Percentiles rank a stretch among this genome's conserved stretches.
Conservation (phyloP, 2,888 invertebrate genomes). For the Capitulum mitella region DNA sequence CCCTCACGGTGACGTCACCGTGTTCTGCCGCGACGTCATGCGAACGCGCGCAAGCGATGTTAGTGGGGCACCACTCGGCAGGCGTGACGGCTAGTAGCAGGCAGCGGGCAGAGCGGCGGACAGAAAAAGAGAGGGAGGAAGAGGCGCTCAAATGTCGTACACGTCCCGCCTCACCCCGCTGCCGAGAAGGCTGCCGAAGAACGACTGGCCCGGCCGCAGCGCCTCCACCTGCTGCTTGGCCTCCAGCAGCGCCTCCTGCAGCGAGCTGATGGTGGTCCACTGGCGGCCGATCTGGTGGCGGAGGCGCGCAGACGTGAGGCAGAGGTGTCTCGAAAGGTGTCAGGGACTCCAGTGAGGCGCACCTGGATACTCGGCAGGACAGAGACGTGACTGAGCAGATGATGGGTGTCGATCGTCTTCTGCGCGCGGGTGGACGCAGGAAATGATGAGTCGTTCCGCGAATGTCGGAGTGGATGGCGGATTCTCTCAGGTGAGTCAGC, state of each 20-base stretch:
- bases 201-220: background rate
- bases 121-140: background rate
- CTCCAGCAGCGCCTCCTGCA: slow-evolving; percentile 18
- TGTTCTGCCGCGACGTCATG: too few relatives aligned
- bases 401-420: too few relatives aligned
- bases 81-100: background rate
- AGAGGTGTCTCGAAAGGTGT: too few relatives aligned
- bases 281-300: background rate
- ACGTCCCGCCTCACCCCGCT: slow-evolving; percentile 11
- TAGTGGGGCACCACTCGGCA: background rate
- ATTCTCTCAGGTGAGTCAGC: too few relatives aligned
- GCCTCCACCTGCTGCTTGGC: background rate
- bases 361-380: too few relatives aligned
- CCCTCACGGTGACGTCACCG: too few relatives aligned
- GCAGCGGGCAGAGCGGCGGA: background rate
- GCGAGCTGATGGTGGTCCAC: slow-evolving; percentile 23
- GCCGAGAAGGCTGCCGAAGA: background rate
- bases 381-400: too few relatives aligned
- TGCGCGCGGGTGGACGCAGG: too few relatives aligned
- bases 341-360: too few relatives aligned
- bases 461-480: too few relatives aligned
- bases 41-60: background rate
- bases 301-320: too few relatives aligned
- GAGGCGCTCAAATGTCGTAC: background rate
- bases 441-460: too few relatives aligned